Conservation (phyloP, 1,140 invertebrate genomes). For the Pseudomyrmex pallidus region DNA sequence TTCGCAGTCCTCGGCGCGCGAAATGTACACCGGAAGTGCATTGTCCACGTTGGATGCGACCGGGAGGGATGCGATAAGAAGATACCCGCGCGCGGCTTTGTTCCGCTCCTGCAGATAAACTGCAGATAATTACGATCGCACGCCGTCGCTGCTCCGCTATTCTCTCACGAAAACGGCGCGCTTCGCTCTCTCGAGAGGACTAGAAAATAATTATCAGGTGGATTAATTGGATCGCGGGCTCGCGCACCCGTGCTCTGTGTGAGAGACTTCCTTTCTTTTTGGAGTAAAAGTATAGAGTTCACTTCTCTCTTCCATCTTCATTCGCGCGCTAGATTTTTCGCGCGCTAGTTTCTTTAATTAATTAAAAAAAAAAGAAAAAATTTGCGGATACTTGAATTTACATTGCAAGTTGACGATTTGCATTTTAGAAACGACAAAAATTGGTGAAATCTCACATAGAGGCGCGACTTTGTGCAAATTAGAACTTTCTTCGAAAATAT, state of each 20-base stretch:
- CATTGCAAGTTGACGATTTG: background rate
- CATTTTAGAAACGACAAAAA: too few species aligned
- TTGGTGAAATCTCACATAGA: too few species aligned
- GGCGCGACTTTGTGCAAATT: too few species aligned
- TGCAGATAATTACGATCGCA: slow-evolving; percentile 62
- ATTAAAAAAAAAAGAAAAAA: background rate
- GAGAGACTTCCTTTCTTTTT: slow-evolving; percentile 46
- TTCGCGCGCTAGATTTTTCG: background rate
- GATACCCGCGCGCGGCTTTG: slow-evolving; percentile 7
- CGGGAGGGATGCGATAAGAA: slow-evolving; percentile 64
- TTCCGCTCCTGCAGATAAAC: slow-evolving; percentile 55
- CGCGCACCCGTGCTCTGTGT: background rate
- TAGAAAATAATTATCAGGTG: slow-evolving; percentile 51
- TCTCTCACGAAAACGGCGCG: slow-evolving; percentile 46
- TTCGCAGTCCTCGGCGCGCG: slow-evolving; percentile 40
- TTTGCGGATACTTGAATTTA: background rate
- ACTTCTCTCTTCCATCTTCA: background rate
- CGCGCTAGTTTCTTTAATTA: slow-evolving; percentile 5
- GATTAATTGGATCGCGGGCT: slow-evolving; percentile 48
- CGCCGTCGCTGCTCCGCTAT: slow-evolving; percentile 19
- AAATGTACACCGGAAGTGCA: slow-evolving; percentile 74
- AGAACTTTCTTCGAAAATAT: too few species aligned
- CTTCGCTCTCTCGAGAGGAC: background rate
- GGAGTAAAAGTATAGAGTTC: slow-evolving; percentile 22
- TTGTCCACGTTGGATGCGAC: slow-evolving; percentile 60